Percentiles rank a stretch among this genome's conserved stretches.
Conservation (phyloP, 2,888 invertebrate species). For the Strigamia transsilvanica region DNA sequence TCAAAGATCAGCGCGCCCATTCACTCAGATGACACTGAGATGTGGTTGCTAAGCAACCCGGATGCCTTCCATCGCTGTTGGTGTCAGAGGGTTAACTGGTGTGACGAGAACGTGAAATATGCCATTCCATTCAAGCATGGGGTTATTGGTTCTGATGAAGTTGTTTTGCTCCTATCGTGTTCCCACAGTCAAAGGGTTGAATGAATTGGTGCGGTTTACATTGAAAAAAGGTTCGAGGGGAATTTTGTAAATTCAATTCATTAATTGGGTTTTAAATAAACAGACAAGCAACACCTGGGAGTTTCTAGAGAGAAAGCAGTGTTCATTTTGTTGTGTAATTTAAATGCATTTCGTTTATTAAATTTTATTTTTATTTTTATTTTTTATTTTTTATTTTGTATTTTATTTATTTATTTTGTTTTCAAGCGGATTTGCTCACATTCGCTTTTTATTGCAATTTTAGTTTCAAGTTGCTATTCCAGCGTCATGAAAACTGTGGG, state of each 20-base stretch:
- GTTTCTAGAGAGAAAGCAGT: background rate
- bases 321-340: background rate
- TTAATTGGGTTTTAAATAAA: background rate
- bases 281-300: too few relatives aligned
- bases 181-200: constrained; percentile 24
- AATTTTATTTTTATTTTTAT: background rate
- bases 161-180: constrained; percentile 41
- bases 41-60: constrained; percentile 45
- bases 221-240: background rate
- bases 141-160: constrained; percentile 47
- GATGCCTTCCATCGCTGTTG: constrained; percentile 46
- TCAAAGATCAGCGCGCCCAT: constrained; percentile 48
- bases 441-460: constrained; percentile 39
- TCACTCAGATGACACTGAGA: constrained; percentile 49
- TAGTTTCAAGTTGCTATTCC: constrained; percentile 37
- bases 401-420: background rate
- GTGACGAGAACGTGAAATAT: constrained; percentile 49
- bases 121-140: constrained; percentile 39
- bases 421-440: constrained; percentile 14
- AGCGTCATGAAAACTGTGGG: constrained; percentile 34
- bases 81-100: constrained; percentile 47
- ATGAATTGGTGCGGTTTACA: background rate
- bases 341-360: constrained; percentile 1
- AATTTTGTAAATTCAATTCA: background rate
- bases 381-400: background rate